Evolutionary conservation across 2,888 invertebrate species (phyloP).

Genomic region (Resseliella maxima): DNA sequence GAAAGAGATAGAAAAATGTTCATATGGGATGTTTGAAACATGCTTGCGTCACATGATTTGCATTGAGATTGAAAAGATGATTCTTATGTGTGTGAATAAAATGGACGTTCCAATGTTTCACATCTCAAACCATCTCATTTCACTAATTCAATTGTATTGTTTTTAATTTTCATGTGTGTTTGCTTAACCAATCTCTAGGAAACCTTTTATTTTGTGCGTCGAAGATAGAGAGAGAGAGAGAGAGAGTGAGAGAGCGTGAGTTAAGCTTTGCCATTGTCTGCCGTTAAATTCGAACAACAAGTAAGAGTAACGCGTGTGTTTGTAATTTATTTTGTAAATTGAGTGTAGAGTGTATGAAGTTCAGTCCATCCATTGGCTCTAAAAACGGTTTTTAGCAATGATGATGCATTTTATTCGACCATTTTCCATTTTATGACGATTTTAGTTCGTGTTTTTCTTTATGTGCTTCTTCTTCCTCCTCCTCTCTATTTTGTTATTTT

Average conservation of each 20-base stretch:
- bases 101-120: not conserved
- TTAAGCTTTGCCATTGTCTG: conserved; percentile 24
- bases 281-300: not conserved
- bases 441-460: conserved; percentile 29
- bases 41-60: not conserved
- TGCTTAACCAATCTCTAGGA: conserved; percentile 16
- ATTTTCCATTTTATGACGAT: conserved; percentile 55
- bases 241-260: not conserved
- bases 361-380: not conserved
- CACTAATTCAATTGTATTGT: conserved; percentile 53
- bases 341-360: not conserved
- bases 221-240: too few species aligned
- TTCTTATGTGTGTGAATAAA: not conserved
- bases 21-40: not conserved
- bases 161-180: conserved; percentile 38
- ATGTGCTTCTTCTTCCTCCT: not conserved
- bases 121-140: not conserved
- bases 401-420: conserved; percentile 35
- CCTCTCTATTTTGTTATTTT: not conserved
- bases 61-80: not conserved
- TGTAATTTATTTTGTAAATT: conserved; percentile 17
- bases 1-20: not conserved
- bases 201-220: not conserved
- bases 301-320: not conserved
- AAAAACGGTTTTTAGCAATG: conserved; percentile 17